Evolutionary conservation across 2,797 vertebrate genomes (phyloP).

Genomic region (Eulemur rubriventer): DNA sequence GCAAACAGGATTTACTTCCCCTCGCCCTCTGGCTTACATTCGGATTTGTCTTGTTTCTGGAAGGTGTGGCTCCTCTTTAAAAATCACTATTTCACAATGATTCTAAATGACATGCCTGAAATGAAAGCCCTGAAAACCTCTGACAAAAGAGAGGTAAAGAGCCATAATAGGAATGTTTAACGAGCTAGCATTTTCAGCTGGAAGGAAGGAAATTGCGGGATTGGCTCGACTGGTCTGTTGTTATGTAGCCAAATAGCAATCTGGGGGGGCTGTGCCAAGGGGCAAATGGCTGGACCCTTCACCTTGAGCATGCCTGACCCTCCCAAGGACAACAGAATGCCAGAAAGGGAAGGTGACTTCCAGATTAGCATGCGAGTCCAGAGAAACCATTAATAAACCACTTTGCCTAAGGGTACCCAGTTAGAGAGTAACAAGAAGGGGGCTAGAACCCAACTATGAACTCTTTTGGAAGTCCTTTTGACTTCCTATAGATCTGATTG

Average conservation of each 20-base stretch:
- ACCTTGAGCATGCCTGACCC: neutral
- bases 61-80: neutral
- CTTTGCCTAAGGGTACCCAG: neutral
- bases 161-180: neutral
- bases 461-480: neutral
- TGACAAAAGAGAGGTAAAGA: neutral
- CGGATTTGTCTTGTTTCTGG: neutral
- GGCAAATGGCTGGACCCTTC: neutral
- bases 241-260: neutral
- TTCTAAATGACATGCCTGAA: neutral
- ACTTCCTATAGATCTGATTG: neutral
- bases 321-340: neutral
- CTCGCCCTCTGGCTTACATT: neutral
- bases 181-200: neutral
- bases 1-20: neutral
- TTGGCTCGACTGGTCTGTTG: neutral
- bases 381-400: neutral
- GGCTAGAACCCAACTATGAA: neutral
- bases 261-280: neutral
- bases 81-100: neutral
- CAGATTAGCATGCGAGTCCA: neutral
- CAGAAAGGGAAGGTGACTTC: neutral
- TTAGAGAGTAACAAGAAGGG: neutral
- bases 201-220: neutral
- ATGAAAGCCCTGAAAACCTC: neutral